Evolutionary conservation across 2,888 invertebrate genomes (phyloP).

Genomic region (Herminia tarsipennalis): DNA sequence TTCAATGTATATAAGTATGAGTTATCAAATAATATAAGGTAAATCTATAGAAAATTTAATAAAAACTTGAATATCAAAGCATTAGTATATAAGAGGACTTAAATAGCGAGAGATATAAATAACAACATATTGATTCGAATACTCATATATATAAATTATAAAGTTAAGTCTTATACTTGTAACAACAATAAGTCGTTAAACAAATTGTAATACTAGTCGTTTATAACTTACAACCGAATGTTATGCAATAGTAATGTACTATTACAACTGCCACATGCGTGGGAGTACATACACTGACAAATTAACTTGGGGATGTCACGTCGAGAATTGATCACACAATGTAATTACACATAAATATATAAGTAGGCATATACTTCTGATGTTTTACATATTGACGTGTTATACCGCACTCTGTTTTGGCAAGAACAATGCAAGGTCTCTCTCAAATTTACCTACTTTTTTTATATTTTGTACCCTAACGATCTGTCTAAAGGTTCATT

Average conservation of each 20-base stretch:
- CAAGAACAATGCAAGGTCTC: no score
- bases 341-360: constrained; percentile 23
- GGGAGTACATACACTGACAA: constrained; percentile 41
- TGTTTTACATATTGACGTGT: no score
- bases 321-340: constrained; percentile 31
- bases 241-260: constrained; percentile 60
- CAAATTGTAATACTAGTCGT: constrained; percentile 60
- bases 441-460: no score
- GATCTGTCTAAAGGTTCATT: no score
- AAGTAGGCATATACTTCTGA: no score
- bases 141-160: constrained; percentile 58
- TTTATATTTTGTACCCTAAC: no score
- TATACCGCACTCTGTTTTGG: no score
- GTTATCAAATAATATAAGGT: constrained; percentile 50
- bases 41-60: constrained; percentile 45
- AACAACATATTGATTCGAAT: constrained; percentile 52
- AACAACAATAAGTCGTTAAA: constrained; percentile 63
- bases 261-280: constrained; percentile 47
- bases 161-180: constrained; percentile 58
- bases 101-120: constrained; percentile 50
- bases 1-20: constrained; percentile 34
- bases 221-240: constrained; percentile 53
- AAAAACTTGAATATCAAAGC: constrained; percentile 58
- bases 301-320: constrained; percentile 27
- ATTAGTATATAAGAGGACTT: constrained; percentile 52